Evolutionary conservation across 2,113 vertebrate genomes (phyloP), one percentile per base, ranked within the genome.

Genomic region (Balaenoptera acutorostrata): DNA sequence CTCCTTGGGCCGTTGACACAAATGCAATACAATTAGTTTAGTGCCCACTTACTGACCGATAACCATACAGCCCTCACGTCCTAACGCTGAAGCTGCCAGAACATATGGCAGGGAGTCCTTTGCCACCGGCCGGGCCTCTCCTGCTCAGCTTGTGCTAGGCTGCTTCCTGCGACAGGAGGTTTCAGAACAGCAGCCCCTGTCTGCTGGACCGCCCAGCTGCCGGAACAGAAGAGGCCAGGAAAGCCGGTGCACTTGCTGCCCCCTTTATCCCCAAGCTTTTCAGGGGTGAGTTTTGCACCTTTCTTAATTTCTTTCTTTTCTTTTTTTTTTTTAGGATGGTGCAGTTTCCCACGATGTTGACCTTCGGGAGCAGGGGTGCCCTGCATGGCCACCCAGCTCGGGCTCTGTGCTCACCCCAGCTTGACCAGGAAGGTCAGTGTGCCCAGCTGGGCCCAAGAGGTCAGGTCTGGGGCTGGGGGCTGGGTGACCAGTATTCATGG

Each of bases 171-270:
- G 44, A 33, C 55, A 75, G 36, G 23, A 27, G 57, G 96, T 64
- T 55, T 71, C 6, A 29, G 33, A 49, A 44, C 15, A 46, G 25
- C 44, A 81, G 41, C 11, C 17, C 33, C 31, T 78, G 55, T 11
- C n/a, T 17, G 36, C 27, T 0, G 0, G 57, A 88, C 59, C 64
- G 20, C 20, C 18, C 91, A 55, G 18, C n/a, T n/a, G 69, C 46
- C 31, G 6, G n/a, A 83, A 68, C 8, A 0, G 0, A 72, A 18
- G 23, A n/a, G 25, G 21, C 80, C 66, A 13, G 17, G 23, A 95
- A 44, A 90, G 5, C 2, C 52, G 36, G 6, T 27, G 41, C 33
- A 18, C 25, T 63, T 52, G 55, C 2, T 0, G 5, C 41, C 55
- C 0, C 17, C 49, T 80, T 93, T 44, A 71, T 0, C 23, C 29